Percentiles rank a stretch among this genome's conserved stretches.
These are phyloP conservation scores for Rhinolophus ferrumequinum DNA, from an alignment of 2,113 vertebrate genomes.

Conservation along the genomic window DNA sequence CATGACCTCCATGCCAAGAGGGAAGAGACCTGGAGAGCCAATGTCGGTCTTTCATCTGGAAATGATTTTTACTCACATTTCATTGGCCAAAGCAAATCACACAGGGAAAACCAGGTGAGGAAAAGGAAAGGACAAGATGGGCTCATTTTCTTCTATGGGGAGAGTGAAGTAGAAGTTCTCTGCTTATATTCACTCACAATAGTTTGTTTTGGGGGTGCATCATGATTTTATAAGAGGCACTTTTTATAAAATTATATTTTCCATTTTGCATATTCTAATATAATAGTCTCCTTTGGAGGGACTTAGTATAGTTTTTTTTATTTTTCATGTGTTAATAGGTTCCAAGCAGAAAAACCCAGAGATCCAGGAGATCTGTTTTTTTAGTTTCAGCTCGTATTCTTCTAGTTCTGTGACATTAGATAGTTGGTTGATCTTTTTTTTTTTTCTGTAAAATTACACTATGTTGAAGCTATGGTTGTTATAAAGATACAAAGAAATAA, in stretches of 20 bases:
- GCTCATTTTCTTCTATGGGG: not conserved
- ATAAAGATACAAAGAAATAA: not conserved
- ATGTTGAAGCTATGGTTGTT: not conserved
- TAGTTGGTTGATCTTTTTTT: not conserved
- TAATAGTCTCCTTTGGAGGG: not conserved
- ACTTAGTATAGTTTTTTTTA: not conserved
- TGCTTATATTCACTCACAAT: not conserved
- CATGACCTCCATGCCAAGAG: not conserved
- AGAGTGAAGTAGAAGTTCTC: not conserved
- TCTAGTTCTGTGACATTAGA: not conserved
- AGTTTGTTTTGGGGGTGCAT: not conserved
- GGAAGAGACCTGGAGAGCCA: not conserved
- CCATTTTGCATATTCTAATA: not conserved
- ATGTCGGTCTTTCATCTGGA: not conserved
- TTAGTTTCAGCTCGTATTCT: not conserved
- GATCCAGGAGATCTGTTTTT: not conserved
- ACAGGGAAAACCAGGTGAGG: not conserved
- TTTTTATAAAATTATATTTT: constrained; percentile 6
- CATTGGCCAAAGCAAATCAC: not conserved
- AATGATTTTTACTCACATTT: not conserved
- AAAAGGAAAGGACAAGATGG: not conserved
- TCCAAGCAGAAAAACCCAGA: not conserved
- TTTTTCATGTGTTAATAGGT: not conserved
- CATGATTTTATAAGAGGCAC: not conserved
- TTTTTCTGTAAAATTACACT: not conserved